Evolutionary conservation across 2,888 invertebrate species (phyloP), one percentile per base, ranked within the genome.

Genomic region (Aquatica leii): DNA sequence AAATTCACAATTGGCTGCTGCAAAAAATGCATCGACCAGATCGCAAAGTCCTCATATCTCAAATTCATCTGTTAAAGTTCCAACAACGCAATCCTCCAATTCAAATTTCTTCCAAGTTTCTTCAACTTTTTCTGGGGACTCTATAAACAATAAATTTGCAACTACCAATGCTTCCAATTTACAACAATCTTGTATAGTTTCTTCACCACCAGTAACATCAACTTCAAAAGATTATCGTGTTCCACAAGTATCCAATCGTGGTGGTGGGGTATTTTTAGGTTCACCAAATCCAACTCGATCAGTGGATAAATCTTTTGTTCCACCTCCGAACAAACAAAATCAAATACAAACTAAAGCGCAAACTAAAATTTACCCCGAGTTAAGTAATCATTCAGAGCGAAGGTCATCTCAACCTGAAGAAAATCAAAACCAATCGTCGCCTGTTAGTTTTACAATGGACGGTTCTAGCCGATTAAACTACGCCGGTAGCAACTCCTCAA

Each of bases 401-500:
- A 74, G 78, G 64, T 68, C 60, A 48, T 61, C 65, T 20, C 71
- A 71, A 37, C 74, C 73, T 54, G 84, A 86, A 72, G 85, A 88
- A 81, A 85, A 85, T 79, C 76, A 82, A 81, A 85, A 79, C 82
- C 83, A 90, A 73, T 90, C 89, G 12, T 90, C 90, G 12, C 90
- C 91, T 6, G 90, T 91, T 70, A 90, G 91, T 80, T 91, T 90
- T 80, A 90, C 90, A 1, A 89, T 91, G 86, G 91, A 91, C 80
- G 86, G 87, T 6, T 87, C 87, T 11, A 86, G 88, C 14, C 83
- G 87, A 70, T 80, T 90, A 55, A 88, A 85, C 77, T 90, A 88
- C 72, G 81, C 83, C 68, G 82, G 84, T 52, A 86, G 82, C 76
- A 86, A 82, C 78, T 84, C 82, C 70, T 81, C 86, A 57, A 81